Base-by-base conservation (phyloP, 2,888 invertebrate genomes). In the Latheticus oryzae region DNA sequence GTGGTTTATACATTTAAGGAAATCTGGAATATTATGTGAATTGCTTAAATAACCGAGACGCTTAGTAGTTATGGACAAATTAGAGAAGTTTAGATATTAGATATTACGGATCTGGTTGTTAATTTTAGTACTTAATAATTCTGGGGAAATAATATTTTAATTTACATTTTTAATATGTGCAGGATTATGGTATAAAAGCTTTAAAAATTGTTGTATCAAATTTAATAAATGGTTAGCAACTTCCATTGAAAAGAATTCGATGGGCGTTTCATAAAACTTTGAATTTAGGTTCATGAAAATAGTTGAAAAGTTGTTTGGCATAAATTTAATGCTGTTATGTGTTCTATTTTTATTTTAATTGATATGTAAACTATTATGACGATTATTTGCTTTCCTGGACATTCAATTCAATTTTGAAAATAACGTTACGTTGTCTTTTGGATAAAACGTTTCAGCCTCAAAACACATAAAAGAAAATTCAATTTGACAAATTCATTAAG, bases 401-500 rank as follows among this genome's bases (percentile, higher is more conserved):
- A n/a, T n/a, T n/a, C n/a, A n/a, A n/a, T n/a, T n/a, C n/a, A n/a
- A n/a, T 40, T 55, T 47, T 40, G 24, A 47, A 55, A 55, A 48
- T 48, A 55, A 55, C 55, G 45, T 40, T 37, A 43, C 21, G 43
- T 51, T 56, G 56, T 43, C 51, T 45, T 16, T 21, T 37, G 57
- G 43, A 57, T 57, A 51, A 42, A 51, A 28, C 35, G 30, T 51
- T 51, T 33, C 13, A 28, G 8, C 42, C 30, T 19, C 16, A 35
- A 30, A 30, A 30, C 23, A 26, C 21, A 52, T 23, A 19, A 24
- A 37, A 30, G 54, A 47, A 54, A 54, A 54, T 54, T 47, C 54
- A 50, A 57, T 57, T 51, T 32, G 35, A 30, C 35, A 38, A 57
- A 57, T 51, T 51, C 43, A 43, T 57, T 57, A 51, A 51, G 11